Evolutionary conservation across 1,140 invertebrate species (phyloP).

Genomic region (Heterodera schachtii): DNA sequence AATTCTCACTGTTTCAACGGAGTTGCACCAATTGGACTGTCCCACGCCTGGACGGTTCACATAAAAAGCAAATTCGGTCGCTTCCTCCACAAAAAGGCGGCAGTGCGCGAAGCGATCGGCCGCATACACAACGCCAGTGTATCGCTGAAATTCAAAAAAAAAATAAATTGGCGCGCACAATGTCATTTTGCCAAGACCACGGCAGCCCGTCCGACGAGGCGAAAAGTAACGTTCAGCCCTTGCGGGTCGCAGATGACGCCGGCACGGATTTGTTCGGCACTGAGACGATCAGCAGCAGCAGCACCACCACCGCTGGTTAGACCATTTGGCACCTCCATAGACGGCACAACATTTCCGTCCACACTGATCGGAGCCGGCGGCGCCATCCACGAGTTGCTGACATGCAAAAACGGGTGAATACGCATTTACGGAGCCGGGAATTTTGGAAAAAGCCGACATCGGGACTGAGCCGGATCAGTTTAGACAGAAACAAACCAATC

Average conservation of each 20-base stretch:
- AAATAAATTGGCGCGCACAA: constrained; percentile 4
- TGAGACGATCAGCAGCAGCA: not conserved
- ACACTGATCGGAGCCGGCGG: not conserved
- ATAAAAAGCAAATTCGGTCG: constrained; percentile 49
- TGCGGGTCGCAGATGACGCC: constrained; percentile 39
- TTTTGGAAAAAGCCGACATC: too few relatives aligned
- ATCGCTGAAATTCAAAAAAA: constrained; percentile 35
- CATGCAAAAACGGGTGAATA: too few relatives aligned
- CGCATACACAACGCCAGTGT: constrained; percentile 53
- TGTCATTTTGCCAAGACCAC: constrained; percentile 8
- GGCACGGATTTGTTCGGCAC: constrained; percentile 32
- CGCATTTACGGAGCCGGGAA: too few relatives aligned
- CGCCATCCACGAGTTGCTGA: not conserved
- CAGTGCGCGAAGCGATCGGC: constrained; percentile 54
- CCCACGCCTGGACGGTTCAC: constrained; percentile 40
- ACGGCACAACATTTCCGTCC: not conserved
- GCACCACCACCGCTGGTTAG: too few relatives aligned
- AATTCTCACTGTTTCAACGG: constrained; percentile 45
- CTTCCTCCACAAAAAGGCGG: constrained; percentile 42
- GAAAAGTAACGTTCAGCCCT: constrained; percentile 51
- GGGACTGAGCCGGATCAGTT: too few relatives aligned
- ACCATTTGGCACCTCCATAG: too few relatives aligned
- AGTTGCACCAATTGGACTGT: constrained; percentile 50
- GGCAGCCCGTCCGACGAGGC: constrained; percentile 16
- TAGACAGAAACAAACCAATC: too few relatives aligned